Percentiles rank a stretch among this genome's conserved stretches.
These are phyloP conservation scores for Anneissia japonica DNA, from an alignment of 35 echinoderm and acorn worm species.

Conservation along the genomic window DNA sequence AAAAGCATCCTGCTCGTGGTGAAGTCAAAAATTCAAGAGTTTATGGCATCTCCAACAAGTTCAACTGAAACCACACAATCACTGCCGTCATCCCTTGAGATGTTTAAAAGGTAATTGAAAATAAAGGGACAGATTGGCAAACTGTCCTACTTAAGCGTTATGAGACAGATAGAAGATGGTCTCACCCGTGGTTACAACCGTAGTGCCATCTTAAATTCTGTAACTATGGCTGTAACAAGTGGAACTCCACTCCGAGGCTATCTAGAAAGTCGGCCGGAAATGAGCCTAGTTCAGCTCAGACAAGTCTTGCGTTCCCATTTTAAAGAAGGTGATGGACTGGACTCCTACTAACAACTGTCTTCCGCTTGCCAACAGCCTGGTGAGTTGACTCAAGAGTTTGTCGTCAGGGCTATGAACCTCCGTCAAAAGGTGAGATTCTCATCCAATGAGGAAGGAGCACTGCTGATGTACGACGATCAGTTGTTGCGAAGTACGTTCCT, in stretches of 20 bases:
- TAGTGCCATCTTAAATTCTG: constrained; percentile 10
- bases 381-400: constrained; percentile 32
- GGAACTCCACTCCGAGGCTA: constrained; percentile 19
- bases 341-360: constrained; percentile 46
- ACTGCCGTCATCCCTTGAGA: no score
- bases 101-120: no score
- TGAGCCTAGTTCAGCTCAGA: constrained; percentile 22
- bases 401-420: constrained; percentile 43
- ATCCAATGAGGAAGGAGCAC: constrained; percentile 1
- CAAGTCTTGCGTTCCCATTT: constrained; percentile 41
- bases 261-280: constrained; percentile 17
- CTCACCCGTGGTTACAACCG: no score
- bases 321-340: constrained; percentile 41
- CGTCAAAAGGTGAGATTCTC: constrained; percentile 33
- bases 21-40: no score
- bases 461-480: constrained; percentile 24
- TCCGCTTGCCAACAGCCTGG: constrained; percentile 15
- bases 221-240: constrained; percentile 19
- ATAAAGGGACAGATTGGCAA: no score
- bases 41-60: no score
- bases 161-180: no score
- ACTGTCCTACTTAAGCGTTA: no score
- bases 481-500: constrained; percentile 50
- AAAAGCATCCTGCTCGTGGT: no score
- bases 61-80: no score